Evolutionary conservation across 1,140 invertebrate genomes (phyloP).

Genomic region (Parasteatoda tepidariorum): DNA sequence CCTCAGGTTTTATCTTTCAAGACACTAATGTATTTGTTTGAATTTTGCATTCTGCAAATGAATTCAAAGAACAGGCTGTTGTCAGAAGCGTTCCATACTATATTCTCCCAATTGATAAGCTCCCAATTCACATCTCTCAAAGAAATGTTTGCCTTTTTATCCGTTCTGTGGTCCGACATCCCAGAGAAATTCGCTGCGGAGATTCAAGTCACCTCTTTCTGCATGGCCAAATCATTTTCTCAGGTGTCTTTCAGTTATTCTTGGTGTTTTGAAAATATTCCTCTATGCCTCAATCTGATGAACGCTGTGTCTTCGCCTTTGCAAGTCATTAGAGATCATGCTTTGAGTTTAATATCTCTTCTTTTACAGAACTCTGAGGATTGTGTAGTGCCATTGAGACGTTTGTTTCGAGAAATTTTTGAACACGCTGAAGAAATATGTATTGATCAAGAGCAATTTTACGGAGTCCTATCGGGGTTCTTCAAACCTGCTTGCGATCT

Average conservation of each 20-base stretch:
- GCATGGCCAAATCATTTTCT: not conserved
- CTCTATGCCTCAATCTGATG: not conserved
- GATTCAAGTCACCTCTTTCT: not conserved
- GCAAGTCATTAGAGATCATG: not conserved
- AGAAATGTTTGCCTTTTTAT: constrained; percentile 19
- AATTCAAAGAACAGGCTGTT: not conserved
- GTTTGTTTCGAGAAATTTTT: not conserved
- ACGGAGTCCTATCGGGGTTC: not conserved
- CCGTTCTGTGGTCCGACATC: not conserved
- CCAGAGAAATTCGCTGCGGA: not conserved
- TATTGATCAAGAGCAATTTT: constrained; percentile 6
- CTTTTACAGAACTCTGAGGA: not conserved
- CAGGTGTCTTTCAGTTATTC: not conserved
- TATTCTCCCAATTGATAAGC: not conserved
- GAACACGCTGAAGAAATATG: constrained; percentile 30
- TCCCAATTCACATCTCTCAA: not conserved
- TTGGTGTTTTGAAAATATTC: constrained; percentile 36
- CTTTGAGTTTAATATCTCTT: not conserved
- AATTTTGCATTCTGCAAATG: constrained; percentile 16
- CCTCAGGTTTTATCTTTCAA: not conserved
- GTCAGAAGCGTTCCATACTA: not conserved
- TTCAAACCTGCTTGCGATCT: constrained; percentile 1
- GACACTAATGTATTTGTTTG: constrained; percentile 1
- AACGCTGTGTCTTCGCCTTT: not conserved
- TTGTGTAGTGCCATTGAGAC: not conserved